Base-by-base conservation (phyloP, 2,113 vertebrate genomes). In the Nematolebias whitei region DNA sequence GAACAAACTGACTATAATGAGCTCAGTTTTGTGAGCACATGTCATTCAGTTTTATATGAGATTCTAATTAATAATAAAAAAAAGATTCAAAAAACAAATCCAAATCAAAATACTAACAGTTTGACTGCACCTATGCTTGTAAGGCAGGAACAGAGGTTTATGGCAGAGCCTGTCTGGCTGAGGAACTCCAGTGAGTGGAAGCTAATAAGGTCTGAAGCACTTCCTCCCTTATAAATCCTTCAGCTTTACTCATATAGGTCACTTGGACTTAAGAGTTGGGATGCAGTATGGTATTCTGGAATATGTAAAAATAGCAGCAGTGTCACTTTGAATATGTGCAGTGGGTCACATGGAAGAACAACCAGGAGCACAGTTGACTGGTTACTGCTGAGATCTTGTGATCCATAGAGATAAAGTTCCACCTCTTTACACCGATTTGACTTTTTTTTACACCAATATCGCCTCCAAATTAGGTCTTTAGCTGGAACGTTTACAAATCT, bases 191-290 rank as follows among this genome's bases (percentile, higher is more conserved):
- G n/a, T n/a, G n/a, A n/a, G 39, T 44, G 52, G 48, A 52, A 52
- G 62, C 54, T 57, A 68, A 74, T 52, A 59, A n/a, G 49, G 58
- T 67, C 59, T 78, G 38, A 78, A 65, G 59, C 0, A 7, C 38
- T 50, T 65, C 63, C 63, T 63, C 58, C 13, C 45, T 40, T 35
- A 0, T 32, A 61, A 52, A 47, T 40, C 38, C 48, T 29, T 61
- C 64, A 66, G 43, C 16, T 2, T 59, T 63, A 55, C 29, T 29
- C 52, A 51, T 45, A 53, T 5, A 23, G 43, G 62, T 70, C 39
- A 52, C 16, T 40, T 62, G n/a, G 19, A 11, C 44, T 47, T 15
- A n/a, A 47, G n/a, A 18, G n/a, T 19, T 47, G 7, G 44, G n/a
- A 9, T 20, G n/a, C 20, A 19, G 19, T 20, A 12, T 10, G 11